Percentiles rank a stretch among this genome's conserved stretches.
Evolutionary conservation across 2,888 invertebrate genomes (phyloP).

Genomic region (Clivina fossor): DNA sequence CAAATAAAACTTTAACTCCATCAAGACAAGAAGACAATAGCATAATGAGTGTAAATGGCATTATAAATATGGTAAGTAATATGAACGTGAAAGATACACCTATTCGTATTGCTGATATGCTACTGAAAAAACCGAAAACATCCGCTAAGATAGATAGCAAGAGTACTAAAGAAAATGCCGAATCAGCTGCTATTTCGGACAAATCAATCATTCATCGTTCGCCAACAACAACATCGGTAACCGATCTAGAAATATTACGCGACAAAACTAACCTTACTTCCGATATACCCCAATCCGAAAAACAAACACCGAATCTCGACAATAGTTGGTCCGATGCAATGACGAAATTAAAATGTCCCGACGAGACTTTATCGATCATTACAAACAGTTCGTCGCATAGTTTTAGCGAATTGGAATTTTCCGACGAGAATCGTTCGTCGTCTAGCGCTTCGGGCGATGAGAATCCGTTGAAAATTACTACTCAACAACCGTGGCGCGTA

Average conservation of each 20-base stretch:
- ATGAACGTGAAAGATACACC: not conserved
- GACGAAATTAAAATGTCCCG: not conserved
- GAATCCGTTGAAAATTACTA: conserved; percentile 10
- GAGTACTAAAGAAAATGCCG: too few species aligned
- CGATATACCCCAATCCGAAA: not conserved
- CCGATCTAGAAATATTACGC: conserved; percentile 2
- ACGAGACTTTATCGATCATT: conserved; percentile 16
- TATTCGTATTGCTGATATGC: not conserved
- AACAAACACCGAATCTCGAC: not conserved
- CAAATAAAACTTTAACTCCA: not conserved
- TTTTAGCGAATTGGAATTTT: conserved; percentile 27
- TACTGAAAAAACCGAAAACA: too few species aligned
- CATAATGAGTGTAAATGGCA: too few species aligned
- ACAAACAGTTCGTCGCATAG: conserved; percentile 18
- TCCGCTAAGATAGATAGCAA: too few species aligned
- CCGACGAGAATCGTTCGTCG: conserved; percentile 11
- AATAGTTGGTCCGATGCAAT: conserved; percentile 20
- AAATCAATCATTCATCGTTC: too few species aligned
- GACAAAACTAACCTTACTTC: conserved; percentile 18
- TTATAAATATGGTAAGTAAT: too few species aligned
- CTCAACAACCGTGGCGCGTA: not conserved
- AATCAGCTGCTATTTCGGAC: too few species aligned
- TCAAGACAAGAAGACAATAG: too few species aligned
- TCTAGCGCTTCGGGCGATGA: conserved; percentile 6
- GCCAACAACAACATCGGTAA: too few species aligned